Evolutionary conservation across 2,888 invertebrate species (phyloP).

Genomic region (Elmis aenea): DNA sequence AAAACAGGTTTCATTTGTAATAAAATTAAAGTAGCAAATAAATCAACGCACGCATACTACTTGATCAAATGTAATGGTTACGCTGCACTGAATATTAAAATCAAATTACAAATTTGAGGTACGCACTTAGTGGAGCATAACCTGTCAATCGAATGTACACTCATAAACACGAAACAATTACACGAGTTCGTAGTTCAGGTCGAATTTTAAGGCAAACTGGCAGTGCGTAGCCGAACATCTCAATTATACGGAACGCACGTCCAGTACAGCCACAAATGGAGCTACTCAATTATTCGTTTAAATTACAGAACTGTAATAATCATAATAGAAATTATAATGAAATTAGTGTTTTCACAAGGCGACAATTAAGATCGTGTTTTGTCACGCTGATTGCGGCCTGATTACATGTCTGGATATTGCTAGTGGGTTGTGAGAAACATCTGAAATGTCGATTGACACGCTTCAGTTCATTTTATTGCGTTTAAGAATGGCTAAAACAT

Average conservation of each 20-base stretch:
- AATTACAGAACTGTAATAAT: constrained; percentile 13
- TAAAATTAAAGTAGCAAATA: constrained; percentile 8
- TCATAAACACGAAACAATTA: constrained; percentile 14
- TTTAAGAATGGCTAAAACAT: too few relatives aligned
- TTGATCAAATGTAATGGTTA: constrained; percentile 1
- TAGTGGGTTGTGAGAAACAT: constrained; percentile 12
- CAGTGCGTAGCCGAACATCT: constrained; percentile 7
- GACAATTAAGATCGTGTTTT: constrained; percentile 18
- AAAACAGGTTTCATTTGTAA: constrained; percentile 7
- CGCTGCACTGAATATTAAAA: constrained; percentile 7
- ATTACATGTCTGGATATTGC: constrained; percentile 14
- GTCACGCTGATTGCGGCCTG: constrained; percentile 14
- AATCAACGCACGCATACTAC: constrained; percentile 7
- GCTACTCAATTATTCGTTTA: constrained; percentile 13
- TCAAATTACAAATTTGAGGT: constrained; percentile 12
- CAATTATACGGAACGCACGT: constrained; percentile 11
- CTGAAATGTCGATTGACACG: constrained; percentile 9
- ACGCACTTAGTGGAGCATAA: constrained; percentile 7
- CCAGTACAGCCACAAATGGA: constrained; percentile 6
- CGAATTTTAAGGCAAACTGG: constrained; percentile 8
- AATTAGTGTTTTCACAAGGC: constrained; percentile 17
- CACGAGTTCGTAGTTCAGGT: constrained; percentile 12
- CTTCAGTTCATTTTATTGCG: not conserved
- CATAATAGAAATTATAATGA: constrained; percentile 18
- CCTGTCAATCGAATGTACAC: constrained; percentile 12